Conservation (phyloP, 1,140 invertebrate genomes). For the Macrobrachium rosenbergii region DNA sequence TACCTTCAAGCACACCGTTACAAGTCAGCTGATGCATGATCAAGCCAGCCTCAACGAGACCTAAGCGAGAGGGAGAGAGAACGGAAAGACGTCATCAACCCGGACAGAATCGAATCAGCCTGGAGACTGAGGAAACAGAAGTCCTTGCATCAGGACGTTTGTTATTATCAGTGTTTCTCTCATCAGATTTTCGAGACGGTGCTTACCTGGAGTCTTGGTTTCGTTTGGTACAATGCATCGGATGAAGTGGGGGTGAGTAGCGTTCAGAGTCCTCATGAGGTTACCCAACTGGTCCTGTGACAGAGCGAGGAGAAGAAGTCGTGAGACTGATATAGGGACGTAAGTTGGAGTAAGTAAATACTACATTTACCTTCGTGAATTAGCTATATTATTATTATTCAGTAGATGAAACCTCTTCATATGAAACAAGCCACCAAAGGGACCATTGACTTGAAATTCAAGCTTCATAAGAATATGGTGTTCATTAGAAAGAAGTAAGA, state of each 20-base stretch:
- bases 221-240: slow-evolving; percentile 80
- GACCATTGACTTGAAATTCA: too few relatives aligned
- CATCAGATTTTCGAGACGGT: background rate
- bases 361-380: too few relatives aligned
- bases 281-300: slow-evolving; percentile 72
- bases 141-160: background rate
- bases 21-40: slow-evolving; percentile 99
- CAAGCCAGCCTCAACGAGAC: slow-evolving; percentile 97
- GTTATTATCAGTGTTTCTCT: background rate
- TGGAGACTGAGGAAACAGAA: too few relatives aligned
- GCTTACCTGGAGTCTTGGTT: slow-evolving; percentile 56
- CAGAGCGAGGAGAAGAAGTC: background rate
- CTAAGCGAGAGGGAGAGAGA: slow-evolving; percentile 71
- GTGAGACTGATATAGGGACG: background rate
- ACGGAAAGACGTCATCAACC: background rate
- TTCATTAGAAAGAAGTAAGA: too few relatives aligned
- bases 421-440: too few relatives aligned
- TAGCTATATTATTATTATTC: too few relatives aligned
- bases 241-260: slow-evolving; percentile 78
- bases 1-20: slow-evolving; percentile 86
- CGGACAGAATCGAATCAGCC: too few relatives aligned
- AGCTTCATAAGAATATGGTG: too few relatives aligned
- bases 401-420: too few relatives aligned
- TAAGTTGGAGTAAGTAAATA: background rate
- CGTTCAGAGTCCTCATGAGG: slow-evolving; percentile 75